Base-by-base conservation (phyloP, 1,140 invertebrate genomes). In the Dreissena rostriformis region DNA sequence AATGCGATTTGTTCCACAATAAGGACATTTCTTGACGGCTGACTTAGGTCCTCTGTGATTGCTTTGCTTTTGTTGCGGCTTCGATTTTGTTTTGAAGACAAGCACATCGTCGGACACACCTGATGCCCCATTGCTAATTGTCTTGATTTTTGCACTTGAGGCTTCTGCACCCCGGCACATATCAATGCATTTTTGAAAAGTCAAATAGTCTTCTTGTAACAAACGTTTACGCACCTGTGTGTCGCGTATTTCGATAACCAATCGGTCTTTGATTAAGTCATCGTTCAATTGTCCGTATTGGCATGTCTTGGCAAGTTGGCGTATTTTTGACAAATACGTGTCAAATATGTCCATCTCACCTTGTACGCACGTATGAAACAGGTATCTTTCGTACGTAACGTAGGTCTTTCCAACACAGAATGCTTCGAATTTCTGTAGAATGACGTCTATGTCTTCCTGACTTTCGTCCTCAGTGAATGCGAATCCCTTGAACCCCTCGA, bases 361-460 rank as follows among this genome's bases (percentile, higher is more conserved):
- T 49, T 73, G 71, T 51, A 19, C 51, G 28, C 71, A 52, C 28
- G 17, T 51, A 51, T 51, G 28, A 49, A 73, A 73, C 28, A 19
- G 28, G n/a, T 28, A 68, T 26, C 66, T 28, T 68, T 68, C 57
- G 22, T 28, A 26, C 17, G 24, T 68, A 2, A 72, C 74, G 28
- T 86, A 77, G 2, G 80, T 84, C 66, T 79, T 73, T 39, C 76
- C 82, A 22, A 86, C 26, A 55, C 85, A 84, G 24, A 86, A 86
- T 74, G 63, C 51, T 24, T 80, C 71, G 57, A 84, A 80, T 76
- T 75, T 79, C 8, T 68, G 15, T 22, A 86, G 73, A 11, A 86
- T 53, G 8, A 29, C 74, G 5, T 65, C 39, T n/a, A 84, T 84
- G 12, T 84, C 63, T 52, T 61, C 68, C 12, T 61, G 57, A 10